Evolutionary conservation across 2,797 vertebrate genomes (phyloP).

Genomic region (Podarcis siculus): DNA sequence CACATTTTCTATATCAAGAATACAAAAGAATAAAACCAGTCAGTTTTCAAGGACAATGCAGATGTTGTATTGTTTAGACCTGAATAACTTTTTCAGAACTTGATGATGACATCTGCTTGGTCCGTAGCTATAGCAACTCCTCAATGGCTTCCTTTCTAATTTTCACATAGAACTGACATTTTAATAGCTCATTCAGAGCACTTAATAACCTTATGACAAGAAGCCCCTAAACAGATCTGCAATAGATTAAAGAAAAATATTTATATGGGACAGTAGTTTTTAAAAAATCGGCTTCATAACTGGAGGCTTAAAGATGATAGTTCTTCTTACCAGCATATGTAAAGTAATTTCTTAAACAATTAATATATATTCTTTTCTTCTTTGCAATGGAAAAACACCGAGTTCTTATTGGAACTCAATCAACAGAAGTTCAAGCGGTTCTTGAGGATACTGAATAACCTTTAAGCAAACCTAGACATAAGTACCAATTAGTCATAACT

Average conservation of each 20-base stretch:
- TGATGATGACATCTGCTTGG: background rate
- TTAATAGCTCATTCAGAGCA: slow-evolving; percentile 2
- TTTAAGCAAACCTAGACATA: slow-evolving; percentile 27
- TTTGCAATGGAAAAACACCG: background rate
- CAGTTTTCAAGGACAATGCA: background rate
- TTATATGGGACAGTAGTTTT: background rate
- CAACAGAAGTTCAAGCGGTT: slow-evolving; percentile 20
- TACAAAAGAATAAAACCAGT: background rate
- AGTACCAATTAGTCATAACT: slow-evolving; percentile 36
- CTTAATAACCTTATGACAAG: slow-evolving; percentile 6
- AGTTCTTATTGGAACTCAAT: slow-evolving; percentile 5
- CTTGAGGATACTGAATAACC: slow-evolving; percentile 27
- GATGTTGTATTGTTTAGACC: background rate
- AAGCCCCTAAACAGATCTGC: background rate
- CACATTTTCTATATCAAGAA: background rate
- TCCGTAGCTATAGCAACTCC: background rate
- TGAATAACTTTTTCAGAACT: background rate
- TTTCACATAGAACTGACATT: slow-evolving; percentile 4
- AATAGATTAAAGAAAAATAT: background rate
- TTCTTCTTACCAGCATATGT: background rate
- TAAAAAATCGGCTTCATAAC: background rate
- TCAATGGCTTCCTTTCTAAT: slow-evolving; percentile 14
- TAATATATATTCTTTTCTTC: background rate
- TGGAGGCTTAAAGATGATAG: background rate
- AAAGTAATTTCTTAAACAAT: background rate